phyloP scores from a whole-genome alignment of 2,113 vertebrate species.

The cat (Felis catus) region F.catus_Fca126_mat1.0 CM031423.1:64349001-64349500 shows the following conservation, averaged over 20 bases:
- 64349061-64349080: neutral
- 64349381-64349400: neutral
- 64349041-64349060: neutral
- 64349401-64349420: neutral
- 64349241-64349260: neutral
- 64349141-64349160: neutral
- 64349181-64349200: neutral
- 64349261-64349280: neutral
- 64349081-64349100: neutral
- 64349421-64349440: neutral
- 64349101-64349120: neutral
- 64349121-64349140: neutral
- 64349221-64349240: neutral
- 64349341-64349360: neutral
- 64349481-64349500: neutral
- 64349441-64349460: neutral
- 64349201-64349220: neutral
- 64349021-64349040: neutral
- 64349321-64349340: neutral
- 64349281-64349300: neutral
- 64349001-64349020: neutral
- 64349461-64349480: neutral
- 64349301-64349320: neutral
- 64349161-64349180: neutral
- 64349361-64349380: neutral